Conservation (phyloP, 2,113 vertebrate species). For the Strix uralensis region DNA sequence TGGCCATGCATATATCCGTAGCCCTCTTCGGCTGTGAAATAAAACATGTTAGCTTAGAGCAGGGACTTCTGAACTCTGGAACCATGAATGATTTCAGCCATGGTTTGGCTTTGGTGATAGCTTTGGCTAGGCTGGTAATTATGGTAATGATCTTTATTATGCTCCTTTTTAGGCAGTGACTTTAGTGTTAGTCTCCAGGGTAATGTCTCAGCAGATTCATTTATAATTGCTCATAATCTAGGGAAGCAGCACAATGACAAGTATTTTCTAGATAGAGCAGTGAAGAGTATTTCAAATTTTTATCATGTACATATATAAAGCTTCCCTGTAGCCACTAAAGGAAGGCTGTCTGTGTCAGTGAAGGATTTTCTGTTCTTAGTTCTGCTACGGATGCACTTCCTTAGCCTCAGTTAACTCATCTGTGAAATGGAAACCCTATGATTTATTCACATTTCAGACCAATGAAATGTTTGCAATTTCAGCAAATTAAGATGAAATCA, state of each 20-base stretch:
- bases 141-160: neutral
- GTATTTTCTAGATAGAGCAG: neutral
- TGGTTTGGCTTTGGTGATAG: neutral
- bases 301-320: neutral
- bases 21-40: neutral
- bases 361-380: neutral
- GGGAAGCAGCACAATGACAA: neutral
- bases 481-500: neutral
- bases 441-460: neutral
- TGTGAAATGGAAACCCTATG: neutral
- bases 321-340: neutral
- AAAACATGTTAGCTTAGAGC: neutral
- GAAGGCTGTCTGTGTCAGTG: neutral
- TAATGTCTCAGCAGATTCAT: neutral
- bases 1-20: too few species aligned
- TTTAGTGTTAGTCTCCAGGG: neutral
- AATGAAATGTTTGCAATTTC: neutral
- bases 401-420: neutral
- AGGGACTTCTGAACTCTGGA: neutral
- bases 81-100: neutral
- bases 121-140: neutral
- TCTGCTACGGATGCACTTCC: neutral
- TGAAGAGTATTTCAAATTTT: neutral
- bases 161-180: neutral
- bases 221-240: neutral